Percentiles rank a stretch among this genome's conserved stretches.
These are phyloP conservation scores for Solenodon paradoxus DNA, from an alignment of 2,113 vertebrate species.

Conservation along the genomic window DNA sequence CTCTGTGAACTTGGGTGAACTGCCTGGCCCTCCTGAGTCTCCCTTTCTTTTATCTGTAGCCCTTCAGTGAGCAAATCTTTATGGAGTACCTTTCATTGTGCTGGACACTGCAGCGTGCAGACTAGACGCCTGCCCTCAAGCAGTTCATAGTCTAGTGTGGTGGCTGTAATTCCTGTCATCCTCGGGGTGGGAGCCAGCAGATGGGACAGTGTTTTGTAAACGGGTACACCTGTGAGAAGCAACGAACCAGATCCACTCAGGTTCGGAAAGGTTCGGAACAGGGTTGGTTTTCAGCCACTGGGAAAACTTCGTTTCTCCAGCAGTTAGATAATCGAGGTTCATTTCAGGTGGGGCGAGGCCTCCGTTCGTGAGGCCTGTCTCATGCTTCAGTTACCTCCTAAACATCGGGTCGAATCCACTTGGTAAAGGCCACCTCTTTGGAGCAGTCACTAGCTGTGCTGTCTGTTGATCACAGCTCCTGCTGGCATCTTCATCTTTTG, in stretches of 20 bases:
- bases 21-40: background rate
- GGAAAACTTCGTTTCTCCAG: background rate
- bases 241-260: background rate
- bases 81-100: background rate
- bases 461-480: background rate
- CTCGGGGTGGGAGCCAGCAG: background rate
- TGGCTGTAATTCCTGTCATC: background rate
- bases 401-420: background rate
- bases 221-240: background rate
- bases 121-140: background rate
- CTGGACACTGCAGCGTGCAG: too few relatives aligned
- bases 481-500: background rate
- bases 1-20: background rate
- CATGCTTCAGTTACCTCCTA: background rate
- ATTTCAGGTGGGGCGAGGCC: background rate
- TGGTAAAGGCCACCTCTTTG: background rate
- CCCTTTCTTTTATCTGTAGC: background rate
- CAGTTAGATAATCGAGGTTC: slow-evolving; percentile 1
- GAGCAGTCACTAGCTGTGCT: background rate
- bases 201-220: background rate
- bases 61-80: background rate
- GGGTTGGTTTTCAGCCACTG: background rate
- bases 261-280: too few relatives aligned
- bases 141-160: too few relatives aligned
- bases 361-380: background rate